A percentile compares a stretch with the other conserved stretches of the same genome.
Conservation (phyloP, 1,140 invertebrate genomes). For the Megalonaias nervosa region DNA sequence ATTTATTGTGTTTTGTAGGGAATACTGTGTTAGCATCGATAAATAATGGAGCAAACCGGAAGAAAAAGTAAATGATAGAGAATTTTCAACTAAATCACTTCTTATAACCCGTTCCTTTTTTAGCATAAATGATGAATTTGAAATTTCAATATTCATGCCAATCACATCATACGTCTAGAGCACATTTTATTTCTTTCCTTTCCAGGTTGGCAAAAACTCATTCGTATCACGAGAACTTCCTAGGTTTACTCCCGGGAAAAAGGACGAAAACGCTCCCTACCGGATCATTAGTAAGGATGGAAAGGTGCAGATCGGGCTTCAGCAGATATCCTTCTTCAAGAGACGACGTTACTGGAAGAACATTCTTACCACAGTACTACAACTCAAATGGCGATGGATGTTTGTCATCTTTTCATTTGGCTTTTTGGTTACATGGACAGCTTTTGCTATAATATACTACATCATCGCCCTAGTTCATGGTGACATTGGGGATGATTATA, state of each 20-base stretch:
- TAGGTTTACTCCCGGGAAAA: background rate
- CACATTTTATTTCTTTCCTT: background rate
- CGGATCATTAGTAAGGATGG: constrained; percentile 32
- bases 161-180: too few relatives aligned
- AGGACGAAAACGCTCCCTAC: background rate
- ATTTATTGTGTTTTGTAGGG: too few relatives aligned
- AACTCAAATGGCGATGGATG: constrained; percentile 93
- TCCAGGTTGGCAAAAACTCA: background rate
- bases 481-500: constrained; percentile 78
- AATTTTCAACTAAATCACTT: too few relatives aligned
- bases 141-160: too few relatives aligned
- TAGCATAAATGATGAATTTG: too few relatives aligned
- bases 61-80: too few relatives aligned
- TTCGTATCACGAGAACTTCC: background rate
- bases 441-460: constrained; percentile 94
- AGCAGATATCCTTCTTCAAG: constrained; percentile 31
- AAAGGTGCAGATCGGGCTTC: constrained; percentile 26
- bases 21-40: too few relatives aligned
- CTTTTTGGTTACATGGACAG: constrained; percentile 92
- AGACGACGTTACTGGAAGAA: constrained; percentile 29
- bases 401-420: constrained; percentile 91
- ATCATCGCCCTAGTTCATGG: constrained; percentile 92
- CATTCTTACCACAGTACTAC: constrained; percentile 30
- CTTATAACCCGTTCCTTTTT: too few relatives aligned
- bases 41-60: too few relatives aligned